A percentile compares a stretch with the other conserved stretches of the same genome.
Evolutionary conservation across 2,888 invertebrate species (phyloP).

Genomic region (Lochmaea crataegi): DNA sequence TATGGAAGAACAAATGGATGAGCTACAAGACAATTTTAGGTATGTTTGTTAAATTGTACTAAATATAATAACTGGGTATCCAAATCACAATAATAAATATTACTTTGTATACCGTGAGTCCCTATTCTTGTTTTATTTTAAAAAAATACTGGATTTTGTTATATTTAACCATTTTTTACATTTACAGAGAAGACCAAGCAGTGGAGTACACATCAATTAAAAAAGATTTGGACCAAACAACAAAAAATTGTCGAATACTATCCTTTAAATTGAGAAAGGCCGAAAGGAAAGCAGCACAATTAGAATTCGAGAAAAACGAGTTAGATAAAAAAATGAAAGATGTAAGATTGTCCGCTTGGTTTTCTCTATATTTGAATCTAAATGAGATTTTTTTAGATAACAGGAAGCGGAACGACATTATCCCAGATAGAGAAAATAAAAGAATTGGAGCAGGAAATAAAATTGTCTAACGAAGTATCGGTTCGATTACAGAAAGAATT

Average conservation of each 20-base stretch:
- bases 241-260: conserved; percentile 97
- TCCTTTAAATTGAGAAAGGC: conserved; percentile 98
- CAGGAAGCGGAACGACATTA: conserved; percentile 71
- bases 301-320: conserved; percentile 87
- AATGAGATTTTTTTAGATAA: conserved; percentile 51
- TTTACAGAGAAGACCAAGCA: conserved; percentile 89
- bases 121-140: not conserved
- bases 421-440: conserved; percentile 77
- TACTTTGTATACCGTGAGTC: not conserved
- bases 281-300: conserved; percentile 87
- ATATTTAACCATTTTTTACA: too few relatives aligned
- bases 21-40: conserved; percentile 96
- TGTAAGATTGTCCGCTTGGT: conserved; percentile 55
- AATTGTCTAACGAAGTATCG: conserved; percentile 81
- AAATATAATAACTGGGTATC: not conserved
- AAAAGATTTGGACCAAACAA: conserved; percentile 95
- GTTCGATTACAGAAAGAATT: conserved; percentile 77
- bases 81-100: too few relatives aligned
- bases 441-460: conserved; percentile 87
- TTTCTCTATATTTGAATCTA: conserved; percentile 24
- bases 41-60: conserved; percentile 52
- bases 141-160: not conserved
- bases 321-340: conserved; percentile 76
- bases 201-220: conserved; percentile 95
- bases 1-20: conserved; percentile 97